phyloP scores from a whole-genome alignment of 2,113 vertebrate species.

The Leucoraja erinaceus region DNA sequence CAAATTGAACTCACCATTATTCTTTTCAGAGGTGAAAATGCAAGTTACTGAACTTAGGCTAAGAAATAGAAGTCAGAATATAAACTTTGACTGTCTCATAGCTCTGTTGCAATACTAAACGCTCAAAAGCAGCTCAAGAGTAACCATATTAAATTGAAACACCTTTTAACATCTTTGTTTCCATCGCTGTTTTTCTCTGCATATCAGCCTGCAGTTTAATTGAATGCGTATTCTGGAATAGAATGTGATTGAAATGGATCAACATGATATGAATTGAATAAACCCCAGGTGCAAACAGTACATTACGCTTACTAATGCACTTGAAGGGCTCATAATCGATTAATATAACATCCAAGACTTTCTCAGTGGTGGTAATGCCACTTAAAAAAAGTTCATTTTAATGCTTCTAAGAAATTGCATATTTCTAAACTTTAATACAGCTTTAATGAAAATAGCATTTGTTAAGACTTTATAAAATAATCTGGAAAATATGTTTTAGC shows the following conservation, averaged over 20 bases:
- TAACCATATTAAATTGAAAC: neutral
- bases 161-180: neutral
- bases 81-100: neutral
- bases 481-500: neutral
- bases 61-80: neutral
- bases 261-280: slow-evolving; percentile 34
- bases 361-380: neutral
- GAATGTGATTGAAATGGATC: slow-evolving; percentile 35
- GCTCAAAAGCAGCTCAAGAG: neutral
- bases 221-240: neutral
- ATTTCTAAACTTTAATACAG: neutral
- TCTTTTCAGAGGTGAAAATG: neutral
- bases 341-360: neutral
- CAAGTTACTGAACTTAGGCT: neutral
- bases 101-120: neutral
- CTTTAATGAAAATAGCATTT: neutral
- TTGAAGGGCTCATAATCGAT: neutral
- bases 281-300: slow-evolving; percentile 23
- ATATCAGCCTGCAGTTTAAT: slow-evolving; percentile 16
- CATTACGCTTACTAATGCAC: slow-evolving; percentile 29
- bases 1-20: neutral
- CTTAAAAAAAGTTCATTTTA: slow-evolving; percentile 4
- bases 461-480: neutral
- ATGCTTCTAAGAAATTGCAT: slow-evolving; percentile 3
- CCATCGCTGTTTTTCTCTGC: neutral